Evolutionary conservation across 2,113 vertebrate genomes (phyloP).

Genomic region (Pongo pygmaeus): DNA sequence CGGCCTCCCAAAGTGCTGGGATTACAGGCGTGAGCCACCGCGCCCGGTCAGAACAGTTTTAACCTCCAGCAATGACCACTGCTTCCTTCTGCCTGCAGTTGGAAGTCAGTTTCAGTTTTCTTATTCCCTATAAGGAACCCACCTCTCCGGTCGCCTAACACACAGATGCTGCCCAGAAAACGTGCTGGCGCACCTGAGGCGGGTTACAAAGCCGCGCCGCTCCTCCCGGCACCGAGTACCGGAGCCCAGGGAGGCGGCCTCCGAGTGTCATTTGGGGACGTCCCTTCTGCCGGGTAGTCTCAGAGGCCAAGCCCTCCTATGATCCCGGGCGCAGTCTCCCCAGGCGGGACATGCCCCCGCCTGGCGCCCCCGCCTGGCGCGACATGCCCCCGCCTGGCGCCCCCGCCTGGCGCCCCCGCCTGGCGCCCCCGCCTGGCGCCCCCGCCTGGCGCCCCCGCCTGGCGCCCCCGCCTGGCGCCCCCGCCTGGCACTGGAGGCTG

Average conservation of each 20-base stretch:
- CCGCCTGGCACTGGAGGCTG: not conserved
- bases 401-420: too few species aligned
- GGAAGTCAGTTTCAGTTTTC: not conserved
- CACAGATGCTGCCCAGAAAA: too few species aligned
- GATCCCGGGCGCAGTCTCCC: fast-evolving
- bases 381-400: not conserved
- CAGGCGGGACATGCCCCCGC: fast-evolving
- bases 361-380: not conserved
- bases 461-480: not conserved
- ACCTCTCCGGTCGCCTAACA: fast-evolving
- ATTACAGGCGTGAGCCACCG: too few species aligned
- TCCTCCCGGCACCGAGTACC: fast-evolving
- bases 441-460: too few species aligned
- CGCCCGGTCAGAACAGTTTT: not conserved
- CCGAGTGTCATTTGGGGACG: fast-evolving
- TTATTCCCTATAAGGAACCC: not conserved
- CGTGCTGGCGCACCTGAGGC: not conserved
- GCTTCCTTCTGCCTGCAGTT: not conserved
- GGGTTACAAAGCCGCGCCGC: not conserved
- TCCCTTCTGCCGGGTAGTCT: not conserved
- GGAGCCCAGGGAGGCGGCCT: not conserved
- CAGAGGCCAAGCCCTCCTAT: fast-evolving
- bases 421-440: too few species aligned
- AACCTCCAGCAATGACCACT: not conserved
- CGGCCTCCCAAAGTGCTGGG: too few species aligned